A percentile compares a stretch with the other conserved stretches of the same genome.
phyloP scores from a whole-genome alignment of 2,113 vertebrate species.

The Anoplopoma fimbria region DNA sequence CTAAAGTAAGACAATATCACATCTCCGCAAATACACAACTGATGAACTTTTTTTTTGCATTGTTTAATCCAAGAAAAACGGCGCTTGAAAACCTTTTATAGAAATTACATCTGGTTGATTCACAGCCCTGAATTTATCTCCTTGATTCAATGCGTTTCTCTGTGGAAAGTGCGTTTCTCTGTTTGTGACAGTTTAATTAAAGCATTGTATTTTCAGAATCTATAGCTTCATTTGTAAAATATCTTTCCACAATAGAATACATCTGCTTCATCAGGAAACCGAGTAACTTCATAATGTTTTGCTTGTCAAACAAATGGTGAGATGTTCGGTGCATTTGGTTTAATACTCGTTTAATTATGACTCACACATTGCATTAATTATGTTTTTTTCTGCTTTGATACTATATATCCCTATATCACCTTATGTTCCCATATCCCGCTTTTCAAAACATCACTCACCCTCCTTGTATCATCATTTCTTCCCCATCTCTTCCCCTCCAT shows the following conservation, averaged over 20 bases:
- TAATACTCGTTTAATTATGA: background rate
- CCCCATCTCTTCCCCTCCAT: slow-evolving; percentile 5
- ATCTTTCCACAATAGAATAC: background rate
- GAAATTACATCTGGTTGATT: background rate
- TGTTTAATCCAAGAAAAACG: background rate
- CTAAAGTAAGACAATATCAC: background rate
- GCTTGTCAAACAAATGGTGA: background rate
- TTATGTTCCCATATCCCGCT: background rate
- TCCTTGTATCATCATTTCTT: background rate
- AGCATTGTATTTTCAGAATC: background rate
- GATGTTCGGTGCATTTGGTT: background rate
- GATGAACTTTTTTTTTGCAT: background rate
- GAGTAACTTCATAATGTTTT: background rate
- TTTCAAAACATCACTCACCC: background rate
- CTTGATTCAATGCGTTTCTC: background rate
- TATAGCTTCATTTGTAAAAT: background rate
- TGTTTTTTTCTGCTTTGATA: background rate
- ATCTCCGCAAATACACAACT: background rate
- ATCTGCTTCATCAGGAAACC: background rate
- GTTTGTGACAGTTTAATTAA: background rate
- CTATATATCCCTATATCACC: too few species aligned
- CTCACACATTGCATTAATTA: background rate
- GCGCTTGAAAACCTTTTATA: background rate
- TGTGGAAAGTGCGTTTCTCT: too few species aligned
- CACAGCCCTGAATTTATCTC: background rate